A percentile compares a stretch with the other conserved stretches of the same genome.
phyloP scores from a whole-genome alignment of 2,113 vertebrate species.

The Dolichallabes microphthalmus region DNA sequence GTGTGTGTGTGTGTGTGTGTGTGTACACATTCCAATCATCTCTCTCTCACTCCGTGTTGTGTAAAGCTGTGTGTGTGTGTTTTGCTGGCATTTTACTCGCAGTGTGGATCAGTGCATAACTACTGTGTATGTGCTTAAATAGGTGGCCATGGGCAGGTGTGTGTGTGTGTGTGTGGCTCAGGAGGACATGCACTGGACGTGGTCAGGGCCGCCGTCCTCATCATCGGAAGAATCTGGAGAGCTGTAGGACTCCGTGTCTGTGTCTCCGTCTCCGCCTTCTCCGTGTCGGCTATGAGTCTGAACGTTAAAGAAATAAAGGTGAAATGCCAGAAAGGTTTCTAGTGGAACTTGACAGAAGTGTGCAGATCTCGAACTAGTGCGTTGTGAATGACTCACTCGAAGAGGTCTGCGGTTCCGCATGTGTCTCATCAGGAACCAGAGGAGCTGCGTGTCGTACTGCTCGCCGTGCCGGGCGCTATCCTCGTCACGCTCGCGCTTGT shows the following conservation, averaged over 20 bases:
- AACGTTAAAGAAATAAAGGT: not conserved
- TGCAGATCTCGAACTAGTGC: not conserved
- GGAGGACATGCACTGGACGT: slow-evolving; percentile 94
- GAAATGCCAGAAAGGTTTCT: not conserved
- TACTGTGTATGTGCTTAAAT: slow-evolving; percentile 70
- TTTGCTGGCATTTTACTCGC: slow-evolving; percentile 56
- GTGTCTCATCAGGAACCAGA: slow-evolving; percentile 98
- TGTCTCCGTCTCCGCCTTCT: slow-evolving; percentile 80
- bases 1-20: slow-evolving; percentile 27
- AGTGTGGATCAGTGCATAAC: slow-evolving; percentile 66
- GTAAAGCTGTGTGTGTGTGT: slow-evolving; percentile 50
- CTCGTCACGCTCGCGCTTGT: slow-evolving; percentile 90
- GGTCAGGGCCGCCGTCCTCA: slow-evolving; percentile 87
- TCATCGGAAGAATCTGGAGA: slow-evolving; percentile 88
- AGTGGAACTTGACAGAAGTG: not conserved
- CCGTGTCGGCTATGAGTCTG: slow-evolving; percentile 71
- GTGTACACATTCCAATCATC: slow-evolving; percentile 12
- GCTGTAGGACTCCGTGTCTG: slow-evolving; percentile 83
- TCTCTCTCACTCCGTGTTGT: slow-evolving; percentile 49
- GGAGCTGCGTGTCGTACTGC: slow-evolving; percentile 92
- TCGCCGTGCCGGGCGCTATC: slow-evolving; percentile 89
- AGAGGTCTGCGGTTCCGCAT: slow-evolving; percentile 86
- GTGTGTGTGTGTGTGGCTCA: slow-evolving; percentile 67
- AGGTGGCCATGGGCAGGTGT: slow-evolving; percentile 61
- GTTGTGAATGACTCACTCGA: slow-evolving; percentile 71